Evolutionary conservation across 2,888 invertebrate genomes (phyloP).

Genomic region (Elmis aenea): DNA sequence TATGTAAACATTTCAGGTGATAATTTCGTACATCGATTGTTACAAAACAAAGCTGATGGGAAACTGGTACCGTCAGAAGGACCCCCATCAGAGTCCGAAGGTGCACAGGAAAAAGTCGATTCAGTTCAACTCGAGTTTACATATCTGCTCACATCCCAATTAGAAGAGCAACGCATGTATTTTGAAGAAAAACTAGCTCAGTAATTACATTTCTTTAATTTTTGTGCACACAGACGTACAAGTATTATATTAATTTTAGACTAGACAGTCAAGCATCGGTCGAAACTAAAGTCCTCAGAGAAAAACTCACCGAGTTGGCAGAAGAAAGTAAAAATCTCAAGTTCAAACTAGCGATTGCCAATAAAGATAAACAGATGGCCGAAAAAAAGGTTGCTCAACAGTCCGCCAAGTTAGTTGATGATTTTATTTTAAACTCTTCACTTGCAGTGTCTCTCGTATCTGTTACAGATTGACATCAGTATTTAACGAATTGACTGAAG

Average conservation of each 20-base stretch:
- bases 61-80: slow-evolving; percentile 83
- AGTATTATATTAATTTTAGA: slow-evolving; percentile 23
- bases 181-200: slow-evolving; percentile 76
- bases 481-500: slow-evolving; percentile 71
- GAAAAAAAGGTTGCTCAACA: slow-evolving; percentile 68
- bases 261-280: slow-evolving; percentile 39
- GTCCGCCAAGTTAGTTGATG: slow-evolving; percentile 51
- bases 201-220: slow-evolving; percentile 25
- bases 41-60: slow-evolving; percentile 95
- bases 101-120: slow-evolving; percentile 79
- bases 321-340: slow-evolving; percentile 49
- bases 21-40: slow-evolving; percentile 90
- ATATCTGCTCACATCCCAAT: slow-evolving; percentile 88
- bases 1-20: slow-evolving; percentile 67
- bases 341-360: slow-evolving; percentile 51
- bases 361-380: slow-evolving; percentile 61
- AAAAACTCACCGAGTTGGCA: slow-evolving; percentile 47
- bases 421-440: slow-evolving; percentile 1
- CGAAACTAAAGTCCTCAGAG: slow-evolving; percentile 42
- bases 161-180: slow-evolving; percentile 88
- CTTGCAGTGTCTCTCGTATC: slow-evolving; percentile 2
- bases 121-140: slow-evolving; percentile 95
- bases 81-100: slow-evolving; percentile 56
- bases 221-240: background rate
- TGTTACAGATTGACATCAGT: slow-evolving; percentile 51